These are phyloP conservation scores for Conus canariensis DNA, from an alignment of 2,888 invertebrate species.

Conservation along the genomic window DNA sequence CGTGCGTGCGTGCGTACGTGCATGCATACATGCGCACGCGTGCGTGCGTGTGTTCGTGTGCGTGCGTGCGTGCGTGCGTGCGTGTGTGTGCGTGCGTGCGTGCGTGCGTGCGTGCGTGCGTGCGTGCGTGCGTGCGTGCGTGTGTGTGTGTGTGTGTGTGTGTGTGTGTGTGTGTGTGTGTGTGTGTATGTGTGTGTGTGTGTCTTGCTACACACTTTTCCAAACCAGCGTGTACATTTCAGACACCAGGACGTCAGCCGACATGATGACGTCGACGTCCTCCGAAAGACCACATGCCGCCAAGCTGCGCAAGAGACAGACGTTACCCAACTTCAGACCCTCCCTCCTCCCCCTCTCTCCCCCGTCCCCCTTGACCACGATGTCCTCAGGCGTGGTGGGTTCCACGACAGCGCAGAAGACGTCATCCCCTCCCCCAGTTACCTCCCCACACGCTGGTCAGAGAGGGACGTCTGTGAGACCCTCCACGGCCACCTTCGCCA, in stretches of 20 bases:
- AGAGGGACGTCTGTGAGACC: background rate
- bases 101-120: no score
- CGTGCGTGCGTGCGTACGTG: background rate
- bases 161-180: background rate
- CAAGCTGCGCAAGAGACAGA: background rate
- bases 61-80: background rate
- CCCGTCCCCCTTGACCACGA: background rate
- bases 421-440: no score
- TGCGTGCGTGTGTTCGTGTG: background rate
- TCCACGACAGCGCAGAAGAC: background rate
- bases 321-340: background rate
- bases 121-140: no score
- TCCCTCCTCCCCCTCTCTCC: background rate
- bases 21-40: background rate
- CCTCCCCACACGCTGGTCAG: background rate
- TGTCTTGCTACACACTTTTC: background rate
- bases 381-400: background rate
- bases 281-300: background rate
- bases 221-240: background rate
- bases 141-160: no score
- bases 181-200: constrained; percentile 17
- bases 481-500: background rate
- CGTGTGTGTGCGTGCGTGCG: no score
- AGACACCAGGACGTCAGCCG: background rate
- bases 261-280: background rate